phyloP scores from a whole-genome alignment of 1,140 invertebrate species.

The Pseudoatta argentina region DNA sequence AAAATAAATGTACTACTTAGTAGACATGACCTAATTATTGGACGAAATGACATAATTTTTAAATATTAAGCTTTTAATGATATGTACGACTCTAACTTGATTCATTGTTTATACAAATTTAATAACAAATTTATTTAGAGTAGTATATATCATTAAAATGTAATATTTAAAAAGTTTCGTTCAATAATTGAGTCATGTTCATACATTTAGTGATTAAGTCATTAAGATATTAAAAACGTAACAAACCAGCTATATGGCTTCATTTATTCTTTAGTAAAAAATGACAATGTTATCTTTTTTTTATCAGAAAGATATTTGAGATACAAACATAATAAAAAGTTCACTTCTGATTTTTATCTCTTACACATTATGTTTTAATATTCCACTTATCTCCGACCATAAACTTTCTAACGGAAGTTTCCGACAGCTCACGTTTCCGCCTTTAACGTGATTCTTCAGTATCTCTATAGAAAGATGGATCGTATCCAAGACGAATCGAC shows the following conservation, averaged over 20 bases:
- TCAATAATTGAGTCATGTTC: too few species aligned
- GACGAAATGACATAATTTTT: too few species aligned
- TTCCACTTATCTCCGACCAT: neutral
- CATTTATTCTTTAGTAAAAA: neutral
- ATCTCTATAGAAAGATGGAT: conserved; percentile 29
- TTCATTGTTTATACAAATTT: too few species aligned
- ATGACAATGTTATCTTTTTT: neutral
- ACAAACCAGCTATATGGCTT: neutral
- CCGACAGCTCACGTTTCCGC: conserved; percentile 18
- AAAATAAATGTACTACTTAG: too few species aligned
- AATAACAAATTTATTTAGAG: too few species aligned
- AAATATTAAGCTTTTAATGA: too few species aligned
- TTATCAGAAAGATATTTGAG: neutral
- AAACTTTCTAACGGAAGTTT: conserved; percentile 17
- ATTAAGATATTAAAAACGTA: neutral
- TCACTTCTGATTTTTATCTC: neutral
- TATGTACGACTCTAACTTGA: too few species aligned
- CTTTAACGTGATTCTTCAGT: conserved; percentile 3
- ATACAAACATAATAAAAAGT: neutral
- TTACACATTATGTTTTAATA: neutral
- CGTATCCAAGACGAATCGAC: conserved; percentile 10
- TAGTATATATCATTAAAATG: too few species aligned
- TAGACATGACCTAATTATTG: too few species aligned
- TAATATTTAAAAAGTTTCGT: too few species aligned
- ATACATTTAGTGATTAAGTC: too few species aligned